These are phyloP conservation scores for Premnoplex brunnescens DNA, from an alignment of 2,797 vertebrate genomes.

Conservation along the genomic window DNA sequence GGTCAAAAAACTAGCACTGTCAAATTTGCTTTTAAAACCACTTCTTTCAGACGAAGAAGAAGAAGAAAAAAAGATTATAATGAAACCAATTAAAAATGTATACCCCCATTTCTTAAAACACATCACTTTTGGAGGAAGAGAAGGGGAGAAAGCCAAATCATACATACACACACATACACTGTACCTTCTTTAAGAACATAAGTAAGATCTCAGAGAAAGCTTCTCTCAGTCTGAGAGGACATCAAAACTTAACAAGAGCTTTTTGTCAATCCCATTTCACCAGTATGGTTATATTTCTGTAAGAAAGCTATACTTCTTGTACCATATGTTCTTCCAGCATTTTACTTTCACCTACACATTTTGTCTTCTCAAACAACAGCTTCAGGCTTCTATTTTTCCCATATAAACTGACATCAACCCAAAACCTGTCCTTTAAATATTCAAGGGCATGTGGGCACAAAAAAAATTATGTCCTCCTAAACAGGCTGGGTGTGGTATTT, in stretches of 20 bases:
- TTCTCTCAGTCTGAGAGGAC: not conserved
- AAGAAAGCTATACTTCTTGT: not conserved
- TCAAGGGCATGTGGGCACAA: slow-evolving; percentile 8
- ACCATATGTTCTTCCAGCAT: not conserved
- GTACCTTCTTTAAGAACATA: not conserved
- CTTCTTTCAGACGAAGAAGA: not conserved
- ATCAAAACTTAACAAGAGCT: not conserved
- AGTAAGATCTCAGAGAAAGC: not conserved
- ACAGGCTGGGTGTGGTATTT: not conserved
- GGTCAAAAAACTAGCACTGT: not conserved
- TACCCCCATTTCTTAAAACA: not conserved
- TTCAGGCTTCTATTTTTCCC: slow-evolving; percentile 27
- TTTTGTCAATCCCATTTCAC: not conserved
- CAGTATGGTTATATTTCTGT: not conserved
- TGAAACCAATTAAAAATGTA: not conserved
- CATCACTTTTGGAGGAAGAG: not conserved
- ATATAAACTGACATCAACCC: not conserved
- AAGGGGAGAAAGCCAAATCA: not conserved
- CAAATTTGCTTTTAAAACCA: not conserved
- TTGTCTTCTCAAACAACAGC: not conserved
- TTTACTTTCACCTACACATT: not conserved
- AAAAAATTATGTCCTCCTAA: not conserved
- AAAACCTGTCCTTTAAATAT: not conserved
- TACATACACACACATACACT: not conserved
- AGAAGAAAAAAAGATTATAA: not conserved